A percentile compares a stretch with the other conserved stretches of the same genome.
phyloP scores from a whole-genome alignment of 2,888 invertebrate species.

The Listrodromus nycthemerus region DNA sequence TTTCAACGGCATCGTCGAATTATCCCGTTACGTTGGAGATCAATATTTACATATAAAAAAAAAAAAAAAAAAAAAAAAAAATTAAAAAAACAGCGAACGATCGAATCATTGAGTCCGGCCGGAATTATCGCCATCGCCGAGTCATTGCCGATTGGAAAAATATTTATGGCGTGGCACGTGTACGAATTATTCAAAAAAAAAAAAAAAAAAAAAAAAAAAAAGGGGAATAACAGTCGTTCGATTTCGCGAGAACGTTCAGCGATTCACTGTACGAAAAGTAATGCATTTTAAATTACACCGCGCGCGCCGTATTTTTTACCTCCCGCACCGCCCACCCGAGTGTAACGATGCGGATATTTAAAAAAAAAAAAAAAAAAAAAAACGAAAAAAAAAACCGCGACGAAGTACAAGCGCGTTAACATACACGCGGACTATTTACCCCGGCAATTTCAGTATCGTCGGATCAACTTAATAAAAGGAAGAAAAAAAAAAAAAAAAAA shows the following conservation, averaged over 20 bases:
- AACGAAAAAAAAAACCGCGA: no score
- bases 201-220: neutral
- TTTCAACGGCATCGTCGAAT: neutral
- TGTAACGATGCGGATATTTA: neutral
- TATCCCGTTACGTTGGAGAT: neutral
- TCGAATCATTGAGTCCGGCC: no score
- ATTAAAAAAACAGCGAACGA: neutral
- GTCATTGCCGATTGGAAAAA: no score
- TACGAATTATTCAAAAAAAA: no score
- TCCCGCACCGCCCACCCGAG: neutral
- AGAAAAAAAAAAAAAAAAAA: neutral
- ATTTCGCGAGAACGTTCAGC: neutral
- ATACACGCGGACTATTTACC: constrained; percentile 13
- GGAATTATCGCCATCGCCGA: no score
- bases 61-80: neutral
- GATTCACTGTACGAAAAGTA: neutral
- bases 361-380: neutral
- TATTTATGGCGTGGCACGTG: no score
- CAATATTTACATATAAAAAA: constrained; percentile 5
- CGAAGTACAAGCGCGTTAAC: constrained; percentile 18
- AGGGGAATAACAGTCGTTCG: neutral
- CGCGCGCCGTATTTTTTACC: neutral
- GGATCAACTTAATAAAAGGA: constrained; percentile 29
- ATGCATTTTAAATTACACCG: constrained; percentile 23
- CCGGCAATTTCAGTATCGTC: constrained; percentile 10